Evolutionary conservation across 2,113 vertebrate genomes (phyloP), one percentile per base, ranked within the genome.

Genomic region (Sinocyclocheilus maitianheensis): DNA sequence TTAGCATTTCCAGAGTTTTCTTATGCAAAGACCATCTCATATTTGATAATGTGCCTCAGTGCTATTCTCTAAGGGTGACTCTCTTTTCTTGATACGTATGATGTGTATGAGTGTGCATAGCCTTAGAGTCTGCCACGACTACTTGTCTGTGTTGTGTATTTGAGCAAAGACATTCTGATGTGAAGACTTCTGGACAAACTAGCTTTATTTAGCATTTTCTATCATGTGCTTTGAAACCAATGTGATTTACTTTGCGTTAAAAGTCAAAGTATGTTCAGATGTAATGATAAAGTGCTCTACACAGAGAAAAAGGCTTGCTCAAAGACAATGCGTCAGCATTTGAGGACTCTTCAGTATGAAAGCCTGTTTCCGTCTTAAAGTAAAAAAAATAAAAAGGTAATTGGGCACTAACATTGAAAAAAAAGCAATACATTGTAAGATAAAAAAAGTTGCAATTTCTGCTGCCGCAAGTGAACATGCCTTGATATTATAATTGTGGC

Each of bases 1-100:
- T 84, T 88, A 62, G 82, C 85, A 85, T 83, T 85, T 63, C 18
- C 86, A 85, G 75, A 82, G 55, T 55, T 83, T 76, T 76, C n/a
- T 83, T 83, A n/a, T 30, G 48, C 65, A 62, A 79, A 81, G 81
- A 81, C 71, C 84, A 67, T 84, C 77, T 84, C 89, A 86, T 67
- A 86, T 85, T 87, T 85, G 67, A 83, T 79, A 63, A 85, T 63
- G 51, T 37, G 81, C 76, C 80, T 87, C 53, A 76, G 43, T 2
- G 53, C 62, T 16, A 46, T 51, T 76, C 26, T 85, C 76, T 71
- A 62, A 58, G 18, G n/a, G 51, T 62, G 58, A 80, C 34, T 80
- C n/a, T 51, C 69, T 80, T 62, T 60, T 87, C 71, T 74, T 84
- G 77, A 62, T 58, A 69, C 30, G 62, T 53, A 83, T 53, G 20